Evolutionary conservation across 2,888 invertebrate species (phyloP).

Genomic region (Molanna angustata): DNA sequence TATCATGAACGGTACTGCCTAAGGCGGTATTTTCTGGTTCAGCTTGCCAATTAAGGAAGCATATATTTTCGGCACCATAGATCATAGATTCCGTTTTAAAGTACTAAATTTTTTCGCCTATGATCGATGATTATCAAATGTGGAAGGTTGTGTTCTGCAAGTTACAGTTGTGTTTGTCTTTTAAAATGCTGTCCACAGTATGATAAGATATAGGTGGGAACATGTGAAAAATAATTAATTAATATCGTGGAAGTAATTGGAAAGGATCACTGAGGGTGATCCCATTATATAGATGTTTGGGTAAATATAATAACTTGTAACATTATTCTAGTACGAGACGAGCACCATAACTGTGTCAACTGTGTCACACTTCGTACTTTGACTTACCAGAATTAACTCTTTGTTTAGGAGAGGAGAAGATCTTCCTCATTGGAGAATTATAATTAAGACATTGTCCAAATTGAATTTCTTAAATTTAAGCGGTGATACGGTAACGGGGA

Average conservation of each 20-base stretch:
- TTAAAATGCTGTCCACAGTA: slow-evolving; percentile 27
- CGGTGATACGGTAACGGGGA: background rate
- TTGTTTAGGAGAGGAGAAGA: slow-evolving; percentile 19
- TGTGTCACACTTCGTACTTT: slow-evolving; percentile 7
- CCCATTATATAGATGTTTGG: too few relatives aligned
- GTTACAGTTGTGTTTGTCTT: slow-evolving; percentile 28
- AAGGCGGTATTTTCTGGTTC: slow-evolving; percentile 16
- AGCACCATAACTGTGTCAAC: background rate
- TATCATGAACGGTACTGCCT: slow-evolving; percentile 31
- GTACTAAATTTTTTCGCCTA: slow-evolving; percentile 28
- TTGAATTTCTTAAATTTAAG: slow-evolving; percentile 13
- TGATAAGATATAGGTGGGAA: slow-evolving; percentile 19
- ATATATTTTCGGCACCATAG: slow-evolving; percentile 26
- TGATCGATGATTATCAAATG: slow-evolving; percentile 23
- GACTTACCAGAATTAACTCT: slow-evolving; percentile 15
- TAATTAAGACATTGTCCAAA: slow-evolving; percentile 22
- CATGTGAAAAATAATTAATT: slow-evolving; percentile 20
- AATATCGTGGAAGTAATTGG: slow-evolving; percentile 1
- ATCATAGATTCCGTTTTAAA: slow-evolving; percentile 32
- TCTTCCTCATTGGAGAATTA: slow-evolving; percentile 21
- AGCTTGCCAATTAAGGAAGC: slow-evolving; percentile 20
- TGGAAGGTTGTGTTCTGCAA: slow-evolving; percentile 29
- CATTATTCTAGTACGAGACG: slow-evolving; percentile 16
- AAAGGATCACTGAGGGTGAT: background rate
- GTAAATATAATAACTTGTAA: slow-evolving; percentile 21